Conservation (phyloP, 2,888 invertebrate species). For the Muschampia plurimacula region DNA sequence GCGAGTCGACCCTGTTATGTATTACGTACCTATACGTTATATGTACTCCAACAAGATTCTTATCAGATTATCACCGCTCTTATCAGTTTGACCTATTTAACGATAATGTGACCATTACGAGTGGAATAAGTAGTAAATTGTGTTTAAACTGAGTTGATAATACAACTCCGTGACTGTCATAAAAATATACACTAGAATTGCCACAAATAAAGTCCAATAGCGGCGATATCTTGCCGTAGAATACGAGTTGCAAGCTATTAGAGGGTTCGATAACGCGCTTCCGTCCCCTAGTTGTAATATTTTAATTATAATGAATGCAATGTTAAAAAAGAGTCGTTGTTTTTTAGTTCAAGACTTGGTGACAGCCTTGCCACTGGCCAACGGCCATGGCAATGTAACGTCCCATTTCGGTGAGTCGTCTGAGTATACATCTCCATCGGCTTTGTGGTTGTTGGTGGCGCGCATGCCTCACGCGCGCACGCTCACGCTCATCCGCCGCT, state of each 20-base stretch:
- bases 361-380: slow-evolving; percentile 85
- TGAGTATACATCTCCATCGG: slow-evolving; percentile 75
- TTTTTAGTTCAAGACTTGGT: slow-evolving; percentile 86
- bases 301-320: slow-evolving; percentile 70
- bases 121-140: slow-evolving; percentile 51
- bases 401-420: slow-evolving; percentile 86
- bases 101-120: slow-evolving; percentile 68
- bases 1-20: slow-evolving; percentile 65
- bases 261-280: slow-evolving; percentile 44
- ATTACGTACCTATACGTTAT: slow-evolving; percentile 51
- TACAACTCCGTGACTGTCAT: slow-evolving; percentile 33
- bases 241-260: slow-evolving; percentile 42
- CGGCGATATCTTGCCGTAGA: slow-evolving; percentile 23
- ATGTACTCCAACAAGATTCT: slow-evolving; percentile 76
- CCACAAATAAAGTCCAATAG: slow-evolving; percentile 37
- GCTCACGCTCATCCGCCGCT: slow-evolving; percentile 64
- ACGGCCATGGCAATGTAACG: slow-evolving; percentile 84
- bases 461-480: slow-evolving; percentile 74
- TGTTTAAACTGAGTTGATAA: slow-evolving; percentile 41
- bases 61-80: slow-evolving; percentile 71
- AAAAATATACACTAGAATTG: slow-evolving; percentile 32
- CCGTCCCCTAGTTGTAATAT: slow-evolving; percentile 47
- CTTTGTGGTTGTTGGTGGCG: slow-evolving; percentile 82
- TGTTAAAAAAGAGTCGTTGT: slow-evolving; percentile 83
- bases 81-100: slow-evolving; percentile 81